Evolutionary conservation across 2,888 invertebrate species (phyloP).

Genomic region (Rhagophthalmus giganteus): DNA sequence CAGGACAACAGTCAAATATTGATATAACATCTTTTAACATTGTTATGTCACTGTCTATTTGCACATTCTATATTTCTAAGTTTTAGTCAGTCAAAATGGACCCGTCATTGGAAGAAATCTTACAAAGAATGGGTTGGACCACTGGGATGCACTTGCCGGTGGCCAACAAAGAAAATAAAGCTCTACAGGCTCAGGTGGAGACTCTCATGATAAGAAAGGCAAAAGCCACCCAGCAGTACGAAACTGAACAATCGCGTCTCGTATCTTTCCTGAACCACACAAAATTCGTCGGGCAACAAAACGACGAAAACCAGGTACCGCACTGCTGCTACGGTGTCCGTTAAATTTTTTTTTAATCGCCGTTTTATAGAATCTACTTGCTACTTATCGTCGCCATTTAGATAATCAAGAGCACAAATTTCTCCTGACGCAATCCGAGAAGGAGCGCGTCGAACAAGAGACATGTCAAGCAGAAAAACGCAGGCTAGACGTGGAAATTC

Average conservation of each 20-base stretch:
- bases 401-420: constrained; percentile 66
- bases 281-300: constrained; percentile 58
- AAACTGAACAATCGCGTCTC: constrained; percentile 51
- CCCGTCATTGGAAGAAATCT: constrained; percentile 62
- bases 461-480: constrained; percentile 58
- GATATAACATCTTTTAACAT: not conserved
- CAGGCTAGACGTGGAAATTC: constrained; percentile 53
- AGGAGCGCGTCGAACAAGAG: constrained; percentile 56
- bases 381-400: constrained; percentile 69
- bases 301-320: constrained; percentile 62
- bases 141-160: constrained; percentile 79
- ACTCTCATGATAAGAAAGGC: constrained; percentile 57
- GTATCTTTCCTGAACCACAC: constrained; percentile 55
- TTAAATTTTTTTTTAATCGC: too few species aligned
- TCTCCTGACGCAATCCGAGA: constrained; percentile 51
- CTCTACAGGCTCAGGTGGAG: constrained; percentile 59
- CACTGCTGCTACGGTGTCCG: too few species aligned
- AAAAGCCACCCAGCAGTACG: constrained; percentile 55
- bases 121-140: constrained; percentile 73
- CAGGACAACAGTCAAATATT: not conserved
- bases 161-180: constrained; percentile 72
- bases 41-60: not conserved
- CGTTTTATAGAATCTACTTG: constrained; percentile 64
- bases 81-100: constrained; percentile 14
- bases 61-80: constrained; percentile 2